phyloP scores from a whole-genome alignment of 2,797 vertebrate genomes.

The Danio aesculapii region DNA sequence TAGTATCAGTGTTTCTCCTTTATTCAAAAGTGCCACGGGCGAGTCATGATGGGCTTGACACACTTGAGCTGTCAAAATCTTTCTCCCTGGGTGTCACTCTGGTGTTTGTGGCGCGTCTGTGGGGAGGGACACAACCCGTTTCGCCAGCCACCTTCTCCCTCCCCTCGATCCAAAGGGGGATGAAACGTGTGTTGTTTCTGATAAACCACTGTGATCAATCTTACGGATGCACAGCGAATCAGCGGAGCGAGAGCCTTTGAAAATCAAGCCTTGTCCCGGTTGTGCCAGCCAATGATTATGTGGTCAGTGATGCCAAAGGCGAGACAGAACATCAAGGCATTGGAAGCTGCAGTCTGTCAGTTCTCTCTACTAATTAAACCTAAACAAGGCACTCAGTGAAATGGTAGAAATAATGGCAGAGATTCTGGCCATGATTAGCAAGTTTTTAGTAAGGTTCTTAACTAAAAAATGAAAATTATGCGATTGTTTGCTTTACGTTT shows the following conservation, averaged over 20 bases:
- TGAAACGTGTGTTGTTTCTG: conserved; percentile 84
- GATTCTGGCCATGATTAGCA: conserved; percentile 67
- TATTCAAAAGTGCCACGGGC: conserved; percentile 80
- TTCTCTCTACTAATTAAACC: conserved; percentile 83
- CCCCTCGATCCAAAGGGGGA: conserved; percentile 74
- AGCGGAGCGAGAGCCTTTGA: conserved; percentile 83
- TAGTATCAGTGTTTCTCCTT: conserved; percentile 73
- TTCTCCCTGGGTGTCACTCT: conserved; percentile 57
- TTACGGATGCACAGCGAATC: conserved; percentile 84
- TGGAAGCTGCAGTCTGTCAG: conserved; percentile 77
- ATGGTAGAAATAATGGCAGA: conserved; percentile 68
- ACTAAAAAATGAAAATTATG: background rate
- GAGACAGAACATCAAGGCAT: conserved; percentile 83
- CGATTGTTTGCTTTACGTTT: too few relatives aligned
- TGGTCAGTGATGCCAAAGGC: conserved; percentile 84
- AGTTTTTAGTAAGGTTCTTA: conserved; percentile 20
- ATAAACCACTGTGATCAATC: conserved; percentile 89
- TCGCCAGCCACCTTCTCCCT: conserved; percentile 74
- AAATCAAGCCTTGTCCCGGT: conserved; percentile 84
- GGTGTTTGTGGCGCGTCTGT: conserved; percentile 67
- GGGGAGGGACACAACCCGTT: conserved; percentile 72
- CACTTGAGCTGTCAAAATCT: conserved; percentile 73
- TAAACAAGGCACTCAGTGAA: conserved; percentile 73
- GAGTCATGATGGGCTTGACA: conserved; percentile 71
- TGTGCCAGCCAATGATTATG: conserved; percentile 83